Percentiles rank a stretch among this genome's conserved stretches.
Conservation (phyloP, 2,888 invertebrate species). For the Acrocyrtus sp. region DNA sequence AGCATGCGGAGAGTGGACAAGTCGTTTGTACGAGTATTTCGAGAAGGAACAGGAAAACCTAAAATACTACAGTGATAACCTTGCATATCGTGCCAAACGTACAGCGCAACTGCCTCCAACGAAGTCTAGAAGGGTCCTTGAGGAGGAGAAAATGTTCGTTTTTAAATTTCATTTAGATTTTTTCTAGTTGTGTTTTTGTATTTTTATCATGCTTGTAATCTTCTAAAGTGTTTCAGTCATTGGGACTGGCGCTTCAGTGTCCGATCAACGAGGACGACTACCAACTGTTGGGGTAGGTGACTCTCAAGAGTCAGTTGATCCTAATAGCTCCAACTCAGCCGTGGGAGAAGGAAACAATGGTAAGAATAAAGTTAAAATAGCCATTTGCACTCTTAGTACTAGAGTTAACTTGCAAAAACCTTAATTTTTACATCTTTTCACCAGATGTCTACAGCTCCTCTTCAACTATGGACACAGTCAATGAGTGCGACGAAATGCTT, state of each 20-base stretch:
- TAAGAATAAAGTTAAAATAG: constrained; percentile 15
- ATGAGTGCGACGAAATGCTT: constrained; percentile 55
- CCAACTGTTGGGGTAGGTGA: constrained; percentile 55
- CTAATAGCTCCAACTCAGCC: constrained; percentile 54
- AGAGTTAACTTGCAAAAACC: not conserved
- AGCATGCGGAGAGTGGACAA: constrained; percentile 95
- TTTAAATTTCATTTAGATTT: not conserved
- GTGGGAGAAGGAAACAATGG: constrained; percentile 39
- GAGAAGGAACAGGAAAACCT: constrained; percentile 76
- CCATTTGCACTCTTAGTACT: no score
- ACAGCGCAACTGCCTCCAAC: constrained; percentile 11
- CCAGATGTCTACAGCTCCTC: constrained; percentile 53
- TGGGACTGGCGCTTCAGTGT: no score
- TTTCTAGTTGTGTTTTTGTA: no score
- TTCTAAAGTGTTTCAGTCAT: no score
- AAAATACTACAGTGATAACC: constrained; percentile 34
- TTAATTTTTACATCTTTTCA: constrained; percentile 49
- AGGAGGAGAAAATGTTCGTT: constrained; percentile 13
- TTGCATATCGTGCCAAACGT: constrained; percentile 19
- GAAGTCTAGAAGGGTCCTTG: no score
- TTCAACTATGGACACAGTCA: constrained; percentile 43
- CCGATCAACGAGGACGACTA: constrained; percentile 29
- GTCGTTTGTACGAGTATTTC: constrained; percentile 85
- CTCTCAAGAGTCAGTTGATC: constrained; percentile 56
- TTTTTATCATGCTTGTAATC: no score